Evolutionary conservation across 2,888 invertebrate species (phyloP).

Genomic region (Ochlodes sylvanus): DNA sequence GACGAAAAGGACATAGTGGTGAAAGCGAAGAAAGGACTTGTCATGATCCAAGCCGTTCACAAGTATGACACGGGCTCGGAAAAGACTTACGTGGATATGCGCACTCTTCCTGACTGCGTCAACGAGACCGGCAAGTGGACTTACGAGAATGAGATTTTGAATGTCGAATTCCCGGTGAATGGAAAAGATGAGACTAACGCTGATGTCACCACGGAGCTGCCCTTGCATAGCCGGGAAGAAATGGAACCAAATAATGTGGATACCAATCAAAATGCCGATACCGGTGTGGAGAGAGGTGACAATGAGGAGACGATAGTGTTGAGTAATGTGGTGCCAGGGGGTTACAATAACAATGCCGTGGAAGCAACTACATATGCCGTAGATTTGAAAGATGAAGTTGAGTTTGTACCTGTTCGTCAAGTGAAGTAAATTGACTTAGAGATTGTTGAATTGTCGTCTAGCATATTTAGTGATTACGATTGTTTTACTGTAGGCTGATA

Average conservation of each 20-base stretch:
- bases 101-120: constrained; percentile 58
- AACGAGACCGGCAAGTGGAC: constrained; percentile 67
- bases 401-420: constrained; percentile 64
- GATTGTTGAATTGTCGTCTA: not conserved
- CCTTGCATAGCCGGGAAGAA: constrained; percentile 59
- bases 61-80: constrained; percentile 45
- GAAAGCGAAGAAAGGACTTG: constrained; percentile 64
- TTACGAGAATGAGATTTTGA: constrained; percentile 57
- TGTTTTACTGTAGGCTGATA: not conserved
- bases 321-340: constrained; percentile 57
- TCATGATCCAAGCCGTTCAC: constrained; percentile 70
- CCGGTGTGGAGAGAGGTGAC: constrained; percentile 53
- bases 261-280: constrained; percentile 52
- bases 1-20: constrained; percentile 70
- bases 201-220: constrained; percentile 40
- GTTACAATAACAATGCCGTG: constrained; percentile 41
- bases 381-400: constrained; percentile 65
- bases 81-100: constrained; percentile 59
- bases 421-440: constrained; percentile 18
- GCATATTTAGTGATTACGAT: not conserved
- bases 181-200: constrained; percentile 36
- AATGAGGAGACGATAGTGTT: constrained; percentile 50
- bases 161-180: constrained; percentile 60
- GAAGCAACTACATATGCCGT: constrained; percentile 75
- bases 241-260: constrained; percentile 49